These are phyloP conservation scores for Sphenopsis melanotis DNA, from an alignment of 2,797 vertebrate species.

Conservation along the genomic window DNA sequence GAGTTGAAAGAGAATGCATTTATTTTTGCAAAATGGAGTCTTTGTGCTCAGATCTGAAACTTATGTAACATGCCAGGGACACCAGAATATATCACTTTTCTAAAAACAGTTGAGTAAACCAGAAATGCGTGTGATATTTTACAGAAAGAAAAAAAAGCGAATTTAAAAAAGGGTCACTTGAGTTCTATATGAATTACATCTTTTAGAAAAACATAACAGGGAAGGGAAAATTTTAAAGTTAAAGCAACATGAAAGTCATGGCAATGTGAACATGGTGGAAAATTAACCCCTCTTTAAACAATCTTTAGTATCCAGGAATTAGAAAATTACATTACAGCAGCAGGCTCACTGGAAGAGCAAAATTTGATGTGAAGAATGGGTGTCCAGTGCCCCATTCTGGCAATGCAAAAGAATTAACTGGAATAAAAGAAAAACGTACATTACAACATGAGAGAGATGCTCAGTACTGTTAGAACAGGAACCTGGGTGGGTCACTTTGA, in stretches of 20 bases:
- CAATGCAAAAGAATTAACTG: neutral
- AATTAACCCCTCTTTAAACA: neutral
- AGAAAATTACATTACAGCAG: neutral
- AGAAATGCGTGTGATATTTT: slow-evolving; percentile 27
- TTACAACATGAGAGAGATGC: neutral
- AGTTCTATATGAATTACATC: neutral
- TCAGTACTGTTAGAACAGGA: neutral
- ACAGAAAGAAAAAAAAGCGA: neutral
- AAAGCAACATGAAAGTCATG: neutral
- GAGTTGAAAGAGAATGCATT: slow-evolving; percentile 30
- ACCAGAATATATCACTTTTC: slow-evolving; percentile 33
- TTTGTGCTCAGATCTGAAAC: slow-evolving; percentile 25
- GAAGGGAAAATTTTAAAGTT: neutral
- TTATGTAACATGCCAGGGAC: neutral
- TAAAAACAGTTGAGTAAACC: slow-evolving; percentile 20
- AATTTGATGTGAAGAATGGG: neutral
- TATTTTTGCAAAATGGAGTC: slow-evolving; percentile 53
- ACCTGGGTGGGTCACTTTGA: neutral
- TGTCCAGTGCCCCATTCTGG: neutral
- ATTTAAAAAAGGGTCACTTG: neutral
- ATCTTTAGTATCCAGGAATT: neutral
- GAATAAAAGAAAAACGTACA: neutral
- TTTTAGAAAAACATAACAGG: slow-evolving; percentile 7
- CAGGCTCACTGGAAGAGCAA: neutral
- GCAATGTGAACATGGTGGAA: neutral